A percentile compares a stretch with the other conserved stretches of the same genome.
Evolutionary conservation across 2,797 vertebrate species (phyloP).

Genomic region (Sebastiscus albofasciatus): DNA sequence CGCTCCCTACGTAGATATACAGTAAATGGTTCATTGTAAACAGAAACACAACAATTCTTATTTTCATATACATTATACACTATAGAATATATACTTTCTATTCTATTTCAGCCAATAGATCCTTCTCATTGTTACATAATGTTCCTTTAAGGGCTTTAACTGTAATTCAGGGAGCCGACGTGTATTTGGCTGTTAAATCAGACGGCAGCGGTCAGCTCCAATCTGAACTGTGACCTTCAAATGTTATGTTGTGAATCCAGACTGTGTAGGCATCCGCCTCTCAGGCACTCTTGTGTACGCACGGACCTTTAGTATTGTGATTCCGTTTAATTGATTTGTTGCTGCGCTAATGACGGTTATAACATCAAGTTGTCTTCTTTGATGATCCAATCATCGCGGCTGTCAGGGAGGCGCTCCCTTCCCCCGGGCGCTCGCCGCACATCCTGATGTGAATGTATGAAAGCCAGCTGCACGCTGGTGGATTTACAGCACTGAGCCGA

Average conservation of each 20-base stretch:
- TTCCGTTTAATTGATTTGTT: constrained; percentile 64
- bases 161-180: not conserved
- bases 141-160: not conserved
- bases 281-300: not conserved
- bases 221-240: not conserved
- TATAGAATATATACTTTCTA: too few species aligned
- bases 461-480: constrained; percentile 21
- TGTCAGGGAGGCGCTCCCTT: constrained; percentile 34
- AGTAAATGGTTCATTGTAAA: too few species aligned
- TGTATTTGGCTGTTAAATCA: not conserved
- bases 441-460: constrained; percentile 13
- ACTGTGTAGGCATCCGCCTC: not conserved
- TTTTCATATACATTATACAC: too few species aligned
- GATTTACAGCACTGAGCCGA: constrained; percentile 35
- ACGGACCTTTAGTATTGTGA: not conserved
- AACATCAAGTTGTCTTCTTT: constrained; percentile 53
- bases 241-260: not conserved
- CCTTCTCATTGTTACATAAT: too few species aligned
- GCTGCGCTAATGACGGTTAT: constrained; percentile 41
- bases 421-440: not conserved
- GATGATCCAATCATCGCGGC: constrained; percentile 49
- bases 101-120: too few species aligned
- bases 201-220: not conserved
- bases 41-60: too few species aligned
- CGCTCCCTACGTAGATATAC: too few species aligned